Percentiles rank a stretch among this genome's conserved stretches.
phyloP scores from a whole-genome alignment of 2,888 invertebrate species.

The Cancer borealis region DNA sequence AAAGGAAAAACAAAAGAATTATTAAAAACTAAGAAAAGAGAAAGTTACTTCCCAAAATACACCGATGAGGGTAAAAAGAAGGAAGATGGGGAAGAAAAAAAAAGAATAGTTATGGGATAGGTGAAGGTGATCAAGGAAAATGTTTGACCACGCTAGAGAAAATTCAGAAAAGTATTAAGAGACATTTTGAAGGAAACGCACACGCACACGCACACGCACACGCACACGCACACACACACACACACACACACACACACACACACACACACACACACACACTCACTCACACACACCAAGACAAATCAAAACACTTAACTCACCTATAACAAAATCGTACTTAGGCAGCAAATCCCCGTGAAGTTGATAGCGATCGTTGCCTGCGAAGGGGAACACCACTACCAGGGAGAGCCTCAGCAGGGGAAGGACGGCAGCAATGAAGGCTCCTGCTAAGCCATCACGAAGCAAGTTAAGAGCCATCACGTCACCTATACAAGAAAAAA shows the following conservation, averaged over 20 bases:
- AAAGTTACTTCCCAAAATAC: background rate
- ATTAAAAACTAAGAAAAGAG: background rate
- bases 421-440: background rate
- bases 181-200: background rate
- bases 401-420: background rate
- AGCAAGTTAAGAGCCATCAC: background rate
- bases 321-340: slow-evolving; percentile 49
- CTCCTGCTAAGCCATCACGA: background rate
- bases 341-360: background rate
- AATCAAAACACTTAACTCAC: background rate
- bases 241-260: slow-evolving; percentile 6
- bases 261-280: slow-evolving; percentile 9
- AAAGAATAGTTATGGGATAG: background rate
- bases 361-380: background rate
- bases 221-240: background rate
- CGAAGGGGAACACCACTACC: slow-evolving; percentile 4
- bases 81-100: background rate
- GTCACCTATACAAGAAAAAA: background rate
- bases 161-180: background rate
- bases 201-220: no score
- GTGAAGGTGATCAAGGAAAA: slow-evolving; percentile 1
- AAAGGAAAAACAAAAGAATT: background rate
- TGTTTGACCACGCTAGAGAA: background rate
- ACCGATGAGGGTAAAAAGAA: background rate
- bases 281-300: background rate